Evolutionary conservation across 2,888 invertebrate genomes (phyloP), one percentile per base, ranked within the genome.

Genomic region (Thereva unica): DNA sequence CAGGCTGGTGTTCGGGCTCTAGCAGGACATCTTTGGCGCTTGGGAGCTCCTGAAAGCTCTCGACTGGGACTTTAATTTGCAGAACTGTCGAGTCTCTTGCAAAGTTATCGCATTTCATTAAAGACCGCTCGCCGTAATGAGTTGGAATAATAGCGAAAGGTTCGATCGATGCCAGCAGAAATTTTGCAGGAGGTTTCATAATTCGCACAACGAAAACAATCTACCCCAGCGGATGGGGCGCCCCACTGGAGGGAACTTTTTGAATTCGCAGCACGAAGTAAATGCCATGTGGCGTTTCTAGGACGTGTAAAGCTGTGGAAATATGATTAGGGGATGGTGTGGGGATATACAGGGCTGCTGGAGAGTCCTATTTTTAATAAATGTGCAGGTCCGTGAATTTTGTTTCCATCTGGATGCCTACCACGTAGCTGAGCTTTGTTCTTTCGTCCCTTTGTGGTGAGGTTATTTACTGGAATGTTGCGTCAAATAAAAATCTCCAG

Each of bases 251-350:
- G 49, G 50, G 61, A 61, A 41, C 50, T 61, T 61, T 61, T 61
- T 61, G 61, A 61, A 61, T 61, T 61, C 61, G 50, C 61, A 40
- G 61, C 61, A 61, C 61, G 61, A 50, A 61, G 61, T 61, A 61
- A 61, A 61, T 61, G 50, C 61, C 61, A 61, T 61, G 61, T 61
- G 61, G 61, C 61, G 61, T 61, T 61, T 61, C 61, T 50, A 61
- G 61, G 61, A 50, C 61, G 61, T 61, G 50, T 61, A 61, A 61
- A 61, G 50, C 61, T 61, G 61, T 50, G 61, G 61, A 61, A 61
- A 61, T 61, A 61, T 61, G 61, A 61, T 61, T 61, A 61, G 61
- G 61, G 61, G 42, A 49, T 50, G 50, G 61, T 61, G 61, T 40
- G 61, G 10, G 61, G 49, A 42, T 61, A 45, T 40, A 61, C 50